phyloP scores from a whole-genome alignment of 30 jellyfish, hydroid and myxozoan species.

The Chironex yamaguchii region DNA sequence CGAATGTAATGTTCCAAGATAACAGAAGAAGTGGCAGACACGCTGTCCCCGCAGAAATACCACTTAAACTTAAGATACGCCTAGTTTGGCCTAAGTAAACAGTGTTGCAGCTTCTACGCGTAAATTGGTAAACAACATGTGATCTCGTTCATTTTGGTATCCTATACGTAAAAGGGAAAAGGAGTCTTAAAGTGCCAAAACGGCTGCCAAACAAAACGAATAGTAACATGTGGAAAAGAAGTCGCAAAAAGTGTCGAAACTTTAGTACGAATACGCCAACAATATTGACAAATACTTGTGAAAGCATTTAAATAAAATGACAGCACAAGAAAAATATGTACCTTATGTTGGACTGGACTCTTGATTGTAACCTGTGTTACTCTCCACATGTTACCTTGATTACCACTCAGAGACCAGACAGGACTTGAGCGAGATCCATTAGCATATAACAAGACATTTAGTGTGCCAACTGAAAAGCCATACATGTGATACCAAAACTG shows the following conservation, averaged over 20 bases:
- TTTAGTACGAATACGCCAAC: not conserved
- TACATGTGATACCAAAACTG: slow-evolving; percentile 98
- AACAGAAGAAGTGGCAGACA: no score
- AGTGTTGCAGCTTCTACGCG: no score
- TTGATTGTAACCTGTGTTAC: slow-evolving; percentile 87
- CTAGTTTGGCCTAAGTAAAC: no score
- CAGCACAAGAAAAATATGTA: slow-evolving; percentile 1
- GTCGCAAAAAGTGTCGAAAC: not conserved
- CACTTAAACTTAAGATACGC: no score
- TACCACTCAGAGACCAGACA: slow-evolving; percentile 80
- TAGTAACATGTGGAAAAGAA: no score
- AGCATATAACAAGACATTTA: slow-evolving; percentile 76
- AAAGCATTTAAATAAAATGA: not conserved
- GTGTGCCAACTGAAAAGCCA: slow-evolving; percentile 79
- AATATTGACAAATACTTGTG: not conserved
- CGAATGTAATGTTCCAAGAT: no score
- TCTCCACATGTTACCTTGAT: slow-evolving; percentile 89
- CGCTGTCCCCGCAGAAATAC: no score
- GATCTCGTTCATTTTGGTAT: no score
- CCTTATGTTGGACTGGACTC: slow-evolving; percentile 85
- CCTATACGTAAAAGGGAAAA: no score
- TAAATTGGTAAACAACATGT: no score
- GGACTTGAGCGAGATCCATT: slow-evolving; percentile 89
- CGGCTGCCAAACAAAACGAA: not conserved
- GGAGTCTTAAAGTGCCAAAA: not conserved